phyloP scores from a whole-genome alignment of 2,888 invertebrate genomes.

The Exocentrus adspersus region DNA sequence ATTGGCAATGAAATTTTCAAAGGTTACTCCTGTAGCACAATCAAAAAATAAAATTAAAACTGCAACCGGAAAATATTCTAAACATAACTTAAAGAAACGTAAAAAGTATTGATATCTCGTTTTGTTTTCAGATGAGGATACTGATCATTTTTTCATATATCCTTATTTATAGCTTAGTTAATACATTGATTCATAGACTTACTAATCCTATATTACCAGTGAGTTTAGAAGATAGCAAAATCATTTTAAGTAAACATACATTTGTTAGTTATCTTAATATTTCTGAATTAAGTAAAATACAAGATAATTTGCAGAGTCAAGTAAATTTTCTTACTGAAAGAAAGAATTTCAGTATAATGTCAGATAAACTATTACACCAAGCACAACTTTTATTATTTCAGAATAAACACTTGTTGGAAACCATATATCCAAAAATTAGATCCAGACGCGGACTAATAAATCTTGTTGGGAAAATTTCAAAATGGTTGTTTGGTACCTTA shows the following conservation, averaged over 20 bases:
- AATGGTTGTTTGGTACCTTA: conserved; percentile 7
- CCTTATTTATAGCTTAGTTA: not conserved
- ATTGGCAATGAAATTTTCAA: conserved; percentile 2
- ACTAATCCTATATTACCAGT: conserved; percentile 8
- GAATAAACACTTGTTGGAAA: conserved; percentile 9
- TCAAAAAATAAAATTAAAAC: conserved; percentile 16
- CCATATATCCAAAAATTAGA: conserved; percentile 1
- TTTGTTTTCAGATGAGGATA: conserved; percentile 6
- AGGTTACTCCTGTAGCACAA: conserved; percentile 10
- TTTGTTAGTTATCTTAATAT: conserved; percentile 15
- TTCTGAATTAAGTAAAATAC: conserved; percentile 5
- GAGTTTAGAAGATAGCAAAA: conserved; percentile 3
- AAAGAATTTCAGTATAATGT: not conserved
- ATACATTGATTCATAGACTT: not conserved
- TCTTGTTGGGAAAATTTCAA: conserved; percentile 3
- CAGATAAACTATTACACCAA: conserved; percentile 3
- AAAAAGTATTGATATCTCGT: conserved; percentile 1
- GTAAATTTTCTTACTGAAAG: not conserved
- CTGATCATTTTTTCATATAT: not conserved
- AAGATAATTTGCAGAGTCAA: not conserved
- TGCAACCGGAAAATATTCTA: conserved; percentile 12
- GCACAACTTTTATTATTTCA: conserved; percentile 10
- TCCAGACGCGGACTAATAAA: conserved; percentile 8
- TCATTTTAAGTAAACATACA: conserved; percentile 3
- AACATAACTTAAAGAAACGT: conserved; percentile 13